Evolutionary conservation across 2,888 invertebrate genomes (phyloP).

Genomic region (Melieria crassipennis): DNA sequence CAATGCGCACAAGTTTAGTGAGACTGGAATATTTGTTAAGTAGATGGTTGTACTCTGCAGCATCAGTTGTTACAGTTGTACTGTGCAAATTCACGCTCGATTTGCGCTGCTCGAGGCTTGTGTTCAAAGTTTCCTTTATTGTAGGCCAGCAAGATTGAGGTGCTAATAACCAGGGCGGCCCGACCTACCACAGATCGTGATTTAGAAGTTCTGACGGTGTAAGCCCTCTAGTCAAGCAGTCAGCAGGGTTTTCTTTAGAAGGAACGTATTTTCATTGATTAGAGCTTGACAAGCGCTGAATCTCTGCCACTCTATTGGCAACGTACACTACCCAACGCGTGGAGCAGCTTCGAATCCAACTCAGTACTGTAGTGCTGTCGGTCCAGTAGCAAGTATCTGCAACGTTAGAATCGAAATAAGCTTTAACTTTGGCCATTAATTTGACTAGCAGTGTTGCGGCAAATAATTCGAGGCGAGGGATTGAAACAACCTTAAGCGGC

Average conservation of each 20-base stretch:
- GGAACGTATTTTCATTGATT: background rate
- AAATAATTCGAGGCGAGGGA: too few species aligned
- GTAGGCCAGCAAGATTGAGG: too few species aligned
- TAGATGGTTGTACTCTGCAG: background rate
- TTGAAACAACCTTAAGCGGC: too few species aligned
- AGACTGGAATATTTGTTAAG: slow-evolving; percentile 11
- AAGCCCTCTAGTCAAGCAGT: slow-evolving; percentile 32
- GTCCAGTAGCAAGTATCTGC: too few species aligned
- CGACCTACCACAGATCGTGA: slow-evolving; percentile 11
- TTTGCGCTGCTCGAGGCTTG: background rate
- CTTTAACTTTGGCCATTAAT: too few species aligned
- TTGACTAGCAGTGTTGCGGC: too few species aligned
- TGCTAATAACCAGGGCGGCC: slow-evolving; percentile 13
- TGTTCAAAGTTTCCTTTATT: too few species aligned
- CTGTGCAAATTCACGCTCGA: background rate
- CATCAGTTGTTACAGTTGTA: background rate
- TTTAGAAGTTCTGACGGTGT: slow-evolving; percentile 1
- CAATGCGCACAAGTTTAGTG: slow-evolving; percentile 4
- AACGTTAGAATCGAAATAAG: too few species aligned
- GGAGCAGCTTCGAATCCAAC: too few species aligned
- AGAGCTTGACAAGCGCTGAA: background rate
- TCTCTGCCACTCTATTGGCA: too few species aligned
- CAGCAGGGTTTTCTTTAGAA: slow-evolving; percentile 24
- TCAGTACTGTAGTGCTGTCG: too few species aligned
- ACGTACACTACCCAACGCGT: too few species aligned